Percentiles rank a stretch among this genome's conserved stretches.
These are phyloP conservation scores for Oryzias woworae DNA, from an alignment of 2,113 vertebrate genomes.

Conservation along the genomic window DNA sequence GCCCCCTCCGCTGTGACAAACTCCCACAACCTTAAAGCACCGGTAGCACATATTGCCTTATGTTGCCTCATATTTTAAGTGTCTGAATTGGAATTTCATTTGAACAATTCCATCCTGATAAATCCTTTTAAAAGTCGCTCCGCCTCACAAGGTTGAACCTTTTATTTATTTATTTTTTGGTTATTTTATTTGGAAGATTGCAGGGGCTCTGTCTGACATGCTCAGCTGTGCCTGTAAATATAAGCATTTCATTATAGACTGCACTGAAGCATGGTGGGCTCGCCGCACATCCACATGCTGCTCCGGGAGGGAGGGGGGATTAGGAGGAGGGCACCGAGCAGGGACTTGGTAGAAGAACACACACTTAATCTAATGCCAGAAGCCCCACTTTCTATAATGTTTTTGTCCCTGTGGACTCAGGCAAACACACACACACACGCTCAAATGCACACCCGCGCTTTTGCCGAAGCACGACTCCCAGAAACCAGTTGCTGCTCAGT, in stretches of 20 bases:
- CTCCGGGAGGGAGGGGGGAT: constrained; percentile 63
- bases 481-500: constrained; percentile 67
- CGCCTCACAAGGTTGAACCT: constrained; percentile 82
- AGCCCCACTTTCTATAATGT: constrained; percentile 72
- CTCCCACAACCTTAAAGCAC: constrained; percentile 54
- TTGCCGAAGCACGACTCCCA: constrained; percentile 49
- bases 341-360: constrained; percentile 72
- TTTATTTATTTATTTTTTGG: constrained; percentile 85
- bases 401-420: constrained; percentile 65
- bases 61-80: constrained; percentile 94
- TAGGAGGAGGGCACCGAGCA: constrained; percentile 61
- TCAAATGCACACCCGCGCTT: constrained; percentile 22
- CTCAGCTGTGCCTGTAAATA: constrained; percentile 97
- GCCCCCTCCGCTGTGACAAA: constrained; percentile 19
- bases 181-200: constrained; percentile 93
- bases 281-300: constrained; percentile 81
- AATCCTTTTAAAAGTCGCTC: constrained; percentile 95
- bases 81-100: constrained; percentile 94
- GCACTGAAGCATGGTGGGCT: constrained; percentile 93
- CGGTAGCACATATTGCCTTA: constrained; percentile 78
- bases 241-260: constrained; percentile 99
- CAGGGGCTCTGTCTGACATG: constrained; percentile 91
- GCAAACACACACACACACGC: constrained; percentile 25
- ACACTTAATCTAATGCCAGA: constrained; percentile 85
- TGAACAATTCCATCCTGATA: constrained; percentile 95